Evolutionary conservation across 53 echinoderm and acorn worm species (phyloP), one percentile per base, ranked within the genome.

Genomic region (Pentamera pediparva): DNA sequence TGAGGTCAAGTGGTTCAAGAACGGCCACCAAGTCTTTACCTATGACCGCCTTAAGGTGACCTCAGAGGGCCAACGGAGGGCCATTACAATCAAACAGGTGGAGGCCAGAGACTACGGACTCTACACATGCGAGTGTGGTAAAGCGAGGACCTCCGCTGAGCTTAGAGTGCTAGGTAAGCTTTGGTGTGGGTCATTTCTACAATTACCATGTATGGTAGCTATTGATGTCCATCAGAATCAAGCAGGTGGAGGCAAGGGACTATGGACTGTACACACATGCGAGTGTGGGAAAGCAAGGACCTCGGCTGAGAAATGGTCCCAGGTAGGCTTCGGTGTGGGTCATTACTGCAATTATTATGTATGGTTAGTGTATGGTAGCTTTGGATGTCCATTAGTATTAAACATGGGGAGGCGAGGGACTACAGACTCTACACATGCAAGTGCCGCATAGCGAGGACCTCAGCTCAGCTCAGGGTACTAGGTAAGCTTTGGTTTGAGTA

Each of bases 61-160:
- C 72, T 82, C 78, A 69, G 98, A 98, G 11, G 98, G 98, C 22
- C 88, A 98, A 51, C 57, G 98, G 11, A 74, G 98, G n/a, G 98
- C 98, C 26, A 56, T 85, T 61, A 83, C 83, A 6, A 70, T 88
- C 39, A 53, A 58, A 27, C 83, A 79, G 9, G 91, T 88, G 10
- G 98, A 88, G 35, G 82, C 92, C 2, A 61, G 89, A 19, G 98
- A 98, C 32, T 92, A 88, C 13, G 92, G 86, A 6, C 77, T 73
- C 30, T 98, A 88, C 59, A 62, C 71, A 4, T 91, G 91, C 59
- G 81, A 83, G 37, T 91, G 91, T 56, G 91, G 88, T 6, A 78
- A 80, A 34, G 49, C 55, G 2, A 64, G 52, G 45, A 98, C 98
- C 19, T 78, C 80, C 37, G 80, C 86, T n/a, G 77, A 79, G 15